Base-by-base conservation (phyloP, 2,888 invertebrate genomes). In the Archips crataeganus region DNA sequence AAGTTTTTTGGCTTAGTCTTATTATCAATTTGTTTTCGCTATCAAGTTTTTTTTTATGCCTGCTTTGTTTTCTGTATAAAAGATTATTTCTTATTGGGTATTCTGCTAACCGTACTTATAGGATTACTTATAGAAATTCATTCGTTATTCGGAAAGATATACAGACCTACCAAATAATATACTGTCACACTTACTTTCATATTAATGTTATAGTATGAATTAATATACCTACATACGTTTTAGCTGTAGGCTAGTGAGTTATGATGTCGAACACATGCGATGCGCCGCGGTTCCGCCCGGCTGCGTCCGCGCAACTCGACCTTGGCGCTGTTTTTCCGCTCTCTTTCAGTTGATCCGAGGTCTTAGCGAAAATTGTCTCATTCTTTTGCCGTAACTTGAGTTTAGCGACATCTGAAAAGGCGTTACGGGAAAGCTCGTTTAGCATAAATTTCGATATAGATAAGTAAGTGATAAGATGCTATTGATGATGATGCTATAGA, bases 271-370 rank as follows among this genome's bases (percentile, higher is more conserved):
- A 61, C 71, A 75, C 73, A 72, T 75, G 77, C 78, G 77, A 79
- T 74, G 79, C 80, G 78, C 81, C 82, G 84, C 81, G 87, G 88
- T 93, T 92, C 90, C 91, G 90, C 82, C 89, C 84, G 89, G 91
- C 83, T 89, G 92, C 83, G 77, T 82, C 84, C 91, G 88, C 87
- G 91, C 90, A 92, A 92, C 82, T 70, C 88, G 91, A 94, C 94
- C 94, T 94, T 94, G 94, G 85, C 92, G 93, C 82, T 77, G 84
- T 90, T 94, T 92, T 94, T 94, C 92, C 94, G 94, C 94, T 94
- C 94, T 94, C 94, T 94, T 94, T 94, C 90, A 91, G 91, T 79
- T 83, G 85, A 81, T 79, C 84, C 88, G 90, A 91, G 90, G 90
- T 89, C 89, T 85, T 65, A 64, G 51, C 73, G 78, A 77, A 80